Base-by-base conservation (phyloP, 2,113 vertebrate species). In the Cololabis saira region DNA sequence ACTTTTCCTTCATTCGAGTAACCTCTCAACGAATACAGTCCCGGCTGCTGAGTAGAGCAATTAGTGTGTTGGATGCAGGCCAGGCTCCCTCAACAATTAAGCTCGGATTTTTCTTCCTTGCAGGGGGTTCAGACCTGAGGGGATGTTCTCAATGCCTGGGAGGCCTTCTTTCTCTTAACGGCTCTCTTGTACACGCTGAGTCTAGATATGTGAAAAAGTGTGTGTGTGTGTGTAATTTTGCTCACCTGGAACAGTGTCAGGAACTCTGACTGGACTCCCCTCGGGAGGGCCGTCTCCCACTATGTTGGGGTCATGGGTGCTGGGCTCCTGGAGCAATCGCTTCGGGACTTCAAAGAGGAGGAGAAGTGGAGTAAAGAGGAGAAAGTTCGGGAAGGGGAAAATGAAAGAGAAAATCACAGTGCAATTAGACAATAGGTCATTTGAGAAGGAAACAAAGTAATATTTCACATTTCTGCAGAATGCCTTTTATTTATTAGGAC, bases 291-390 rank as follows among this genome's bases (percentile, higher is more conserved):
- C 83, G 87, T 96, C 95, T 89, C 92, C 92, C 89, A 95, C 92
- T 82, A 95, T 88, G 87, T 94, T 91, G 61, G 93, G 95, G 89
- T 96, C 95, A 90, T 94, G 93, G 56, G 62, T 78, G 54, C 83
- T 73, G 27, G 92, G 91, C 83, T 95, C 94, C 87, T 95, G 92
- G 57, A 97, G 89, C 67, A 96, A 89, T 81, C 95, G 95, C 93
- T 93, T 96, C 81, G 95, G 95, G 65, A 97, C 95, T 97, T 73
- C 61, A 70, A 15, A 82, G 43, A 82, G 63, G 74, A 61, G 67
- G 51, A 90, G 15, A 58, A n/a, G 52, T 14, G 58, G 48, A 67
- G 51, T 42, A 37, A 61, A 33, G 41, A 62, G 17, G 3, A 5
- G 68, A 9, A 22, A 42, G n/a, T 49, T 55, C 12, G 40, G 21